A percentile compares a stretch with the other conserved stretches of the same genome.
Evolutionary conservation across 2,888 invertebrate species (phyloP).

Genomic region (Dasysyrphus albostriatus): DNA sequence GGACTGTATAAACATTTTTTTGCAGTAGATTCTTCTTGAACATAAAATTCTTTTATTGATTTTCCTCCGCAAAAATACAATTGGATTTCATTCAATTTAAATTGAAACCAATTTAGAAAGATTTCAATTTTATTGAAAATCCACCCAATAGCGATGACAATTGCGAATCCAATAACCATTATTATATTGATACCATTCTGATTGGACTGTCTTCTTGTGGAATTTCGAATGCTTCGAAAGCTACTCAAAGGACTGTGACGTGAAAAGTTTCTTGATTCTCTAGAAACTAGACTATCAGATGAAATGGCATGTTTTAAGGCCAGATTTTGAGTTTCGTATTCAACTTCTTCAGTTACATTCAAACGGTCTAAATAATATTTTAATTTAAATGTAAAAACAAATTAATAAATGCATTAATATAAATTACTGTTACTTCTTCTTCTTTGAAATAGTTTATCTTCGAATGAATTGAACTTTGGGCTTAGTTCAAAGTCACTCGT

Average conservation of each 20-base stretch:
- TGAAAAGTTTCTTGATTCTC: slow-evolving; percentile 34
- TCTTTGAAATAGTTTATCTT: neutral
- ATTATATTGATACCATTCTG: slow-evolving; percentile 50
- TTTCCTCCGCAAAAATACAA: slow-evolving; percentile 35
- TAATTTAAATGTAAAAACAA: neutral
- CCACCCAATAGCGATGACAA: slow-evolving; percentile 37
- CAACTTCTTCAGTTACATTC: slow-evolving; percentile 44
- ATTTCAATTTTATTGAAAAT: slow-evolving; percentile 38
- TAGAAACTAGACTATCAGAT: slow-evolving; percentile 43
- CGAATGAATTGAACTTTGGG: slow-evolving; percentile 23
- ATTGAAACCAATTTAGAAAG: slow-evolving; percentile 52
- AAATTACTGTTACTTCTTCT: slow-evolving; percentile 35
- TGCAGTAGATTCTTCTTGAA: slow-evolving; percentile 27
- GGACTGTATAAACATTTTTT: slow-evolving; percentile 43
- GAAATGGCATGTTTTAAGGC: slow-evolving; percentile 36
- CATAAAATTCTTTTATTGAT: slow-evolving; percentile 44
- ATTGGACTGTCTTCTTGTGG: neutral
- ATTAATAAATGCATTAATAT: neutral
- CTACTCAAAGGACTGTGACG: slow-evolving; percentile 48
- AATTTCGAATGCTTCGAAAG: slow-evolving; percentile 31
- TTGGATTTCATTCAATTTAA: slow-evolving; percentile 33
- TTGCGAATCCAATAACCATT: slow-evolving; percentile 59
- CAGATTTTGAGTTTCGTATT: slow-evolving; percentile 43
- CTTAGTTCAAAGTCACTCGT: neutral
- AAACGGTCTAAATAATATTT: neutral